Evolutionary conservation across 2,888 invertebrate species (phyloP).

Genomic region (Lasioglossum malachurum): DNA sequence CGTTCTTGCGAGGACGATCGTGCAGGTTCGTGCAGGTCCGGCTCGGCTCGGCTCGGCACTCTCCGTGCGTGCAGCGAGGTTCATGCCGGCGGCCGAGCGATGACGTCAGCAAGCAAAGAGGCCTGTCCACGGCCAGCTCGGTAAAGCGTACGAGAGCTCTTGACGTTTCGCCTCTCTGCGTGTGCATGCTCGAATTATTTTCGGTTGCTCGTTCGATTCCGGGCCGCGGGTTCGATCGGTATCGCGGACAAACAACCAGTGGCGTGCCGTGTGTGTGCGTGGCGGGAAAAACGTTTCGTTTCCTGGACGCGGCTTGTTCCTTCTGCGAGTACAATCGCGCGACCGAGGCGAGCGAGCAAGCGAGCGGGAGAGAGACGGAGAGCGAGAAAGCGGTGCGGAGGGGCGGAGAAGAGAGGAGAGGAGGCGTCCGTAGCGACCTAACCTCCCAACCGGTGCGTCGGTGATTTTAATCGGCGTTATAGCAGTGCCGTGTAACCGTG

Average conservation of each 20-base stretch:
- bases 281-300: constrained; percentile 46
- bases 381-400: constrained; percentile 37
- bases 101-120: constrained; percentile 72
- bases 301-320: constrained; percentile 38
- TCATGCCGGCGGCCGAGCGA: constrained; percentile 71
- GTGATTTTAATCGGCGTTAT: constrained; percentile 56
- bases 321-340: constrained; percentile 48
- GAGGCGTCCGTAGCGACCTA: constrained; percentile 67
- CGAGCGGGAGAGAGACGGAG: constrained; percentile 25
- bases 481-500: constrained; percentile 54
- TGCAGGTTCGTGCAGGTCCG: constrained; percentile 66
- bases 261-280: constrained; percentile 13
- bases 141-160: constrained; percentile 52
- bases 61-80: constrained; percentile 66
- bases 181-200: constrained; percentile 29
- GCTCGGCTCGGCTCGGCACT: constrained; percentile 55
- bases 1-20: constrained; percentile 55
- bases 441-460: constrained; percentile 71
- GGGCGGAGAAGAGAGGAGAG: constrained; percentile 39
- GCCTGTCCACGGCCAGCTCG: constrained; percentile 65
- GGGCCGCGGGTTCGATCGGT: constrained; percentile 28
- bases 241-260: constrained; percentile 9
- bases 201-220: constrained; percentile 29
- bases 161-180: constrained; percentile 56
- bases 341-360: constrained; percentile 10